phyloP scores from a whole-genome alignment of 2,797 vertebrate genomes.

The Chaenodraco wilsoni region DNA sequence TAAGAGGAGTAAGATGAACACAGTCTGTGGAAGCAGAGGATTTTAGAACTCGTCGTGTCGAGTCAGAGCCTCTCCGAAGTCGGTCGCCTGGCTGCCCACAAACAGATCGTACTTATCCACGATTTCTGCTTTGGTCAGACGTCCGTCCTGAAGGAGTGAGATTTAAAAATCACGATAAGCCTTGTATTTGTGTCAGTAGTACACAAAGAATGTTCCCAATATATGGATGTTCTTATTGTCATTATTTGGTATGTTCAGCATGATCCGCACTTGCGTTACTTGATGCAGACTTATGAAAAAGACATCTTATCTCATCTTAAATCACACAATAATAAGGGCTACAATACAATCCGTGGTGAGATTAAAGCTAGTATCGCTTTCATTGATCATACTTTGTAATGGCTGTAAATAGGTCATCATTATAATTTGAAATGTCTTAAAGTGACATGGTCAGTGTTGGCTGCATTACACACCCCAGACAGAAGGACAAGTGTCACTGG shows the following conservation, averaged over 20 bases:
- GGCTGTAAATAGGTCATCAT: background rate
- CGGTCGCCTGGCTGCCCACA: conserved; percentile 98
- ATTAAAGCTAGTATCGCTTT: background rate
- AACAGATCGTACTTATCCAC: conserved; percentile 98
- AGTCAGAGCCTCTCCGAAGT: conserved; percentile 97
- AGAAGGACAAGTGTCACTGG: background rate
- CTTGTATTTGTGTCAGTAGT: background rate
- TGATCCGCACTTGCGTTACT: background rate
- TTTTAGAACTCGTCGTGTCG: conserved; percentile 94
- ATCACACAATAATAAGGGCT: background rate
- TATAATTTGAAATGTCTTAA: background rate
- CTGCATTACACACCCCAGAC: background rate
- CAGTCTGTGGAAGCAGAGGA: conserved; percentile 59
- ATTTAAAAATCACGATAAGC: conserved; percentile 11
- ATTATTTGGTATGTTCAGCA: background rate
- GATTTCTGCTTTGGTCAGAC: conserved; percentile 92
- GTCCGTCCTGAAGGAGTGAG: conserved; percentile 86
- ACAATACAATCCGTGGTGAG: background rate
- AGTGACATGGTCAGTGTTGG: background rate
- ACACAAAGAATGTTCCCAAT: background rate
- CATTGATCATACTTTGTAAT: background rate
- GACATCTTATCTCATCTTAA: conserved; percentile 4
- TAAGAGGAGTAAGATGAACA: conserved; percentile 47
- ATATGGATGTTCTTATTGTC: background rate
- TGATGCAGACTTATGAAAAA: background rate